These are phyloP conservation scores for Cydia strobilella DNA, from an alignment of 1,140 invertebrate genomes.

Conservation along the genomic window DNA sequence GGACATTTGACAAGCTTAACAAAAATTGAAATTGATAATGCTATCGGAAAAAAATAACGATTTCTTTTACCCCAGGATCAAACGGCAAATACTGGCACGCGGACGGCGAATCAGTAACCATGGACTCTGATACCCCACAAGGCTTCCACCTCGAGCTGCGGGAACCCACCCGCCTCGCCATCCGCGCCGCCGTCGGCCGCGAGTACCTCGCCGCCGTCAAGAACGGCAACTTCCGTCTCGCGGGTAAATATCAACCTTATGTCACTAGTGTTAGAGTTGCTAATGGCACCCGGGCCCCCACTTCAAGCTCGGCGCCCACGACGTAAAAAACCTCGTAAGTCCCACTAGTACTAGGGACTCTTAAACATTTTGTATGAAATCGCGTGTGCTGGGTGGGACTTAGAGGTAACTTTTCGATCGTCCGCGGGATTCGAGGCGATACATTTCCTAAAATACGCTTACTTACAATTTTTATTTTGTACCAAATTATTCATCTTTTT, in stretches of 20 bases:
- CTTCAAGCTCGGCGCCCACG: too few relatives aligned
- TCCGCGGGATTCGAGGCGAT: not conserved
- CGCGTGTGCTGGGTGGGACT: too few relatives aligned
- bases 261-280: not conserved
- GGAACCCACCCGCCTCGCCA: slow-evolving; percentile 94
- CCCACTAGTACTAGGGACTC: too few relatives aligned
- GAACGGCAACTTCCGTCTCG: slow-evolving; percentile 94
- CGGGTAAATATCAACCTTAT: slow-evolving; percentile 47
- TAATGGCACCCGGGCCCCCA: not conserved
- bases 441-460: too few relatives aligned
- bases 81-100: slow-evolving; percentile 97
- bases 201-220: slow-evolving; percentile 95
- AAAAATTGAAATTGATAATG: too few relatives aligned
- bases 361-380: too few relatives aligned
- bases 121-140: slow-evolving; percentile 92
- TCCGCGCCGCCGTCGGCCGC: slow-evolving; percentile 87
- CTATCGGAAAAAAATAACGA: not conserved
- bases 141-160: slow-evolving; percentile 95
- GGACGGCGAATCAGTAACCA: slow-evolving; percentile 91
- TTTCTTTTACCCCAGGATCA: slow-evolving; percentile 83
- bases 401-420: not conserved
- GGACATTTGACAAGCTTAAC: too few relatives aligned
- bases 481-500: too few relatives aligned
- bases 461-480: too few relatives aligned
- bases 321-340: too few relatives aligned